Conservation (phyloP, 2,113 vertebrate species). For the Gallinago jamesoni region DNA sequence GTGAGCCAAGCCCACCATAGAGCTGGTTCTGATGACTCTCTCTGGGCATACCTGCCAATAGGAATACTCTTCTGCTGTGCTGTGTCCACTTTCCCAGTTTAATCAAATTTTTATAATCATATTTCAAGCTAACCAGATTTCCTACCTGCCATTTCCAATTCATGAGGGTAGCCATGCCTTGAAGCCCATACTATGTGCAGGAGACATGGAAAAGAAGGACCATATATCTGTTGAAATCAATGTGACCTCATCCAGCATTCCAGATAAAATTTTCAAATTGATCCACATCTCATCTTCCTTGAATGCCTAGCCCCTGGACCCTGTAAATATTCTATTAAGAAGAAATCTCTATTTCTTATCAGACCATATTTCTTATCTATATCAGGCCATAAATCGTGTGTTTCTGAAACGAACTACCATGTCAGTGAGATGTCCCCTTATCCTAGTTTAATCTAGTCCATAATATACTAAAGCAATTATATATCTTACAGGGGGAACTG, state of each 20-base stretch:
- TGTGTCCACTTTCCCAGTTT: not conserved
- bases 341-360: slow-evolving; percentile 11
- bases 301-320: not conserved
- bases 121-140: not conserved
- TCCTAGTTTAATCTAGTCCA: not conserved
- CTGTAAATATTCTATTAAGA: slow-evolving; percentile 26
- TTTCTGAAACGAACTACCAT: not conserved
- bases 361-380: not conserved
- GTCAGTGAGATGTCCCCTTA: not conserved
- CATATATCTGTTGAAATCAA: not conserved
- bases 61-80: not conserved
- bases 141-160: not conserved
- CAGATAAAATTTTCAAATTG: not conserved
- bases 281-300: not conserved
- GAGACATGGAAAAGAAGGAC: not conserved
- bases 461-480: not conserved
- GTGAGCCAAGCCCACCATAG: accelerated
- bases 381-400: not conserved
- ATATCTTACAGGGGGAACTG: not conserved
- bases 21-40: not conserved
- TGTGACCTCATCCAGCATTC: not conserved
- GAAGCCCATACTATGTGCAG: not conserved
- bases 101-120: not conserved
- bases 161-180: not conserved
- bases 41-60: not conserved